phyloP scores from a whole-genome alignment of 2,113 vertebrate species.

The Podarcis muralis region DNA sequence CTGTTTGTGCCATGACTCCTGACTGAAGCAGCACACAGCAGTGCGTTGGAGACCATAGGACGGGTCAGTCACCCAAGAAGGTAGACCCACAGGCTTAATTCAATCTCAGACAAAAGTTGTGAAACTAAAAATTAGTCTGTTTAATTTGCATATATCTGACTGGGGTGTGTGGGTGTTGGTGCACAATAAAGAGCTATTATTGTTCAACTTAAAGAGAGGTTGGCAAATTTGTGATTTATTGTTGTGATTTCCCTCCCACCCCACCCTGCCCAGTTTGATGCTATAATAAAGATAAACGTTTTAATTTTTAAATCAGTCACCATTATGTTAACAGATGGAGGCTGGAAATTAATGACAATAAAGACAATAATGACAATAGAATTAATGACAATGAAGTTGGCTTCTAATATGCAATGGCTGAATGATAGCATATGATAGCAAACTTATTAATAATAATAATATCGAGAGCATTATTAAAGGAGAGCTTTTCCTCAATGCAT shows the following conservation, averaged over 20 bases:
- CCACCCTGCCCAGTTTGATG: conserved; percentile 46
- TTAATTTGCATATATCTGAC: conserved; percentile 50
- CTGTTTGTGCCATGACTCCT: neutral
- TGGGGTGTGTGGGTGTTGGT: conserved; percentile 36
- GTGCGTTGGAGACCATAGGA: neutral
- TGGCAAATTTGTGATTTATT: conserved; percentile 65
- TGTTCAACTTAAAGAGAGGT: conserved; percentile 53
- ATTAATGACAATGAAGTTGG: conserved; percentile 68
- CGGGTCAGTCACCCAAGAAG: conserved; percentile 18
- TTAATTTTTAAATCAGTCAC: conserved; percentile 62
- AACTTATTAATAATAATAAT: conserved; percentile 57
- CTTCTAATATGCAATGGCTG: conserved; percentile 62
- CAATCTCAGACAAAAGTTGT: neutral
- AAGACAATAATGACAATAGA: conserved; percentile 41
- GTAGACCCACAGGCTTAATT: neutral
- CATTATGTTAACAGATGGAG: conserved; percentile 68
- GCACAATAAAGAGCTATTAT: conserved; percentile 60
- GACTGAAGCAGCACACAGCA: neutral
- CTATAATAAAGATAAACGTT: conserved; percentile 62
- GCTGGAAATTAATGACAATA: conserved; percentile 69
- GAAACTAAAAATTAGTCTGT: conserved; percentile 41
- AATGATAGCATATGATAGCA: conserved; percentile 44
- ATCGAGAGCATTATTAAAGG: conserved; percentile 16
- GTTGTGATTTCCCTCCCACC: conserved; percentile 13
- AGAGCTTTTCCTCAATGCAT: neutral